Evolutionary conservation across 2,888 invertebrate genomes (phyloP), one percentile per base, ranked within the genome.

Genomic region (Abrostola tripartita): DNA sequence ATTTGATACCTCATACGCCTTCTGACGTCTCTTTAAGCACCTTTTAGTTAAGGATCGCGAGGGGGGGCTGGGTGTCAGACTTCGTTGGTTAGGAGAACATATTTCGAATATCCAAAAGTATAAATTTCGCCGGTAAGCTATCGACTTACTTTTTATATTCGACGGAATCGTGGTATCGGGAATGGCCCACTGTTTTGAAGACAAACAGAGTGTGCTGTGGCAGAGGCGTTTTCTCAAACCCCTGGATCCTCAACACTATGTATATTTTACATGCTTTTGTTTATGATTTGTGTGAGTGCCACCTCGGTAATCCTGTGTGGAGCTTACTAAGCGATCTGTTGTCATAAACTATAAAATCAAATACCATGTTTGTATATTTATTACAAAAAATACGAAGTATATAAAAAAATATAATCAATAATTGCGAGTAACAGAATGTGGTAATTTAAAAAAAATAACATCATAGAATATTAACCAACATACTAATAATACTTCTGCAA

Each of bases 131-230:
- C 88, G 87, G 93, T 94, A 94, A 94, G 94, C 94, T 94, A 94
- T 94, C 92, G 94, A 93, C 94, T 94, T 94, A 93, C 91, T 93
- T 94, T 94, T 94, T 94, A 94, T 94, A 93, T 93, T 90, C 93
- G 82, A 84, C 83, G 85, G 88, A 90, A 91, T 90, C 92, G 91
- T 86, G 88, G 88, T 89, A 86, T 82, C 80, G 85, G 82, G 88
- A 91, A 93, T 91, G 90, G 91, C 84, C 89, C 83, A 88, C 89
- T 94, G 93, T 94, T 94, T 93, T 92, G 82, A 90, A 90, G 88
- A 89, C 90, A 94, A 94, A 94, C 93, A 93, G 80, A 82, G 83
- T 81, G 85, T 86, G 74, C 59, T 79, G 74, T 74, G 78, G 57
- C 44, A 37, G 60, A 68, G 72, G 57, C 57, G 42, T 72, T 78